Conservation (phyloP, 2,113 vertebrate genomes). For the Pontoporia blainvillei region DNA sequence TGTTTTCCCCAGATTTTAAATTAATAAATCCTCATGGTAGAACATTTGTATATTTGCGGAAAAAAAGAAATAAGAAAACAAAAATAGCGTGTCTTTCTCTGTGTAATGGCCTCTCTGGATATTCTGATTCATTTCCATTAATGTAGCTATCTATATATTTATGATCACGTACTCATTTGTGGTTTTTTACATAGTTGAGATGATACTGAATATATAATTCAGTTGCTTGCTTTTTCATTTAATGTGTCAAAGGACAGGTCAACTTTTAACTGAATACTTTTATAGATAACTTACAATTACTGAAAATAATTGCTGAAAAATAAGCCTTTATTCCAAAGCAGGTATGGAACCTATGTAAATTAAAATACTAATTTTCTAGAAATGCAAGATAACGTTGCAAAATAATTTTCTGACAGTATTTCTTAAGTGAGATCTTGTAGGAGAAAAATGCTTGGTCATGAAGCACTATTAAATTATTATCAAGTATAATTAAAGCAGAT, state of each 20-base stretch:
- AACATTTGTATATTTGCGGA: neutral
- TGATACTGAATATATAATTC: neutral
- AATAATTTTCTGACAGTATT: neutral
- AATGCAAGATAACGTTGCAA: neutral
- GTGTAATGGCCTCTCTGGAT: neutral
- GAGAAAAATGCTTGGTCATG: neutral
- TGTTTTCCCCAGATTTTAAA: neutral
- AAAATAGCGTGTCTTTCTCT: neutral
- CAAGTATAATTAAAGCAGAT: slow-evolving; percentile 43
- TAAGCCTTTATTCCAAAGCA: slow-evolving; percentile 36
- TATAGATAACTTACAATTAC: neutral
- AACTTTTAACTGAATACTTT: slow-evolving; percentile 3
- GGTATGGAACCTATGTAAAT: neutral
- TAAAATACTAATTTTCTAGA: neutral
- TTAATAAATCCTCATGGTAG: neutral
- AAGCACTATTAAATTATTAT: slow-evolving; percentile 12
- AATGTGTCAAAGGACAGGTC: neutral
- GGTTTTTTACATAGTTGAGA: neutral
- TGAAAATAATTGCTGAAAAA: slow-evolving; percentile 18
- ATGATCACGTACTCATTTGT: neutral
- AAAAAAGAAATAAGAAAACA: neutral
- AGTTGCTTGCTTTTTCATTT: neutral
- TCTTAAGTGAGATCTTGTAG: neutral
- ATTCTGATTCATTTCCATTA: neutral
- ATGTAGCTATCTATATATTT: neutral